Base-by-base conservation (phyloP, 2,113 vertebrate genomes). In the Perca fluviatilis region DNA sequence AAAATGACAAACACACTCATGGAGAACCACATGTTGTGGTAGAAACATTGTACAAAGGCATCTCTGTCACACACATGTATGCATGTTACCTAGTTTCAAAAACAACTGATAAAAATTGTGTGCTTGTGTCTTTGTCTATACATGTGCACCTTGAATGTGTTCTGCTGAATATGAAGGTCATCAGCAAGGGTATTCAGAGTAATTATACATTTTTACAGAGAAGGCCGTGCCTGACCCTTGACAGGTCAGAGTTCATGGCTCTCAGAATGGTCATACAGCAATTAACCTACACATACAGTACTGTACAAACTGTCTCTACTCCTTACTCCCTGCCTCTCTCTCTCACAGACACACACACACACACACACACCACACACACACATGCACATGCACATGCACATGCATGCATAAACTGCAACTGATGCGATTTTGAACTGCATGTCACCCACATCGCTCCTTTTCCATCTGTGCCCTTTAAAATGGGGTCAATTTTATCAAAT, bases 181-280 rank as follows among this genome's bases (percentile, higher is more conserved):
- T 79, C 76, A 62, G 61, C 64, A 84, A 94, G 84, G 84, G 36
- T 70, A 75, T 85, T 86, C 79, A 40, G 63, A 73, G 58, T 89
- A 89, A 93, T 92, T 93, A 89, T 86, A 74, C 46, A 70, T 75
- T 79, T 89, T 88, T 25, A 83, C 89, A 90, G 57, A 86, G 83
- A 83, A 66, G 23, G 16, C 79, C 33, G 1, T 27, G 25, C n/a
- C 5, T 77, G 80, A 80, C 77, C 88, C n/a, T 13, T 65, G 76
- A 71, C 70, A 47, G 66, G 86, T 88, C 86, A 90, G 46, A 90
- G 83, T 61, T 89, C 83, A 79, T 14, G 73, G 78, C 78, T 87
- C 86, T 88, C 77, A 82, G 63, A 71, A 27, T 86, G 85, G 86
- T 90, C 90, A 90, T 72, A 68, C 80, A 89, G 87, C 84, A 93